Conservation (phyloP, 2,888 invertebrate genomes). For the Pasiphila rectangulata region DNA sequence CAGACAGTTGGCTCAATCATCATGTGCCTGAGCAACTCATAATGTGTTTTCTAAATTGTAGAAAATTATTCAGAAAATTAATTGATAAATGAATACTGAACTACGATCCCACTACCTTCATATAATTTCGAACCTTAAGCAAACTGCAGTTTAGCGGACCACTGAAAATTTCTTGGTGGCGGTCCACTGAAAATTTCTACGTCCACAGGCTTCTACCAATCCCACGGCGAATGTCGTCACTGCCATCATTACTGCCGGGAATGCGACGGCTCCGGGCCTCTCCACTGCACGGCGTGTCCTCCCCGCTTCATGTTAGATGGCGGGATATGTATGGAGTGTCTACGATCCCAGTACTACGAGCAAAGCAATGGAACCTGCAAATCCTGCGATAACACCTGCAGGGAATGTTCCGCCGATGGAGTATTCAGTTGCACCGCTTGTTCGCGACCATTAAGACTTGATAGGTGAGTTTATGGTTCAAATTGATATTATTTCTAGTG, state of each 20-base stretch:
- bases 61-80: too few species aligned
- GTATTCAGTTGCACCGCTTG: slow-evolving; percentile 84
- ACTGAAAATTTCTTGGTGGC: neutral
- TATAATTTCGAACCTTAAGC: too few species aligned
- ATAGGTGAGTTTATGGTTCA: slow-evolving; percentile 22
- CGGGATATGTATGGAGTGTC: slow-evolving; percentile 88
- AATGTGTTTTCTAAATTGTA: too few species aligned
- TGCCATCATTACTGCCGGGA: slow-evolving; percentile 94
- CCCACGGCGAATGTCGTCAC: slow-evolving; percentile 90
- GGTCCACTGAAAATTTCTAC: neutral
- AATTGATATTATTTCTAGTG: neutral
- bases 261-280: slow-evolving; percentile 89
- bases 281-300: slow-evolving; percentile 87
- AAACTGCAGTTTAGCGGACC: too few species aligned
- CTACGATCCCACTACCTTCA: too few species aligned
- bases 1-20: too few species aligned
- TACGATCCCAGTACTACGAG: slow-evolving; percentile 87
- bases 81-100: too few species aligned
- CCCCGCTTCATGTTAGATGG: slow-evolving; percentile 86
- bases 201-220: slow-evolving; percentile 87
- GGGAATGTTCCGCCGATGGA: slow-evolving; percentile 83
- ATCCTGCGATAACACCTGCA: slow-evolving; percentile 61
- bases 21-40: too few species aligned
- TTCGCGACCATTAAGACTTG: slow-evolving; percentile 38
- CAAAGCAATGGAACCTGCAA: slow-evolving; percentile 84